Base-by-base conservation (phyloP, 1,140 invertebrate genomes). In the Hycleus cichorii region DNA sequence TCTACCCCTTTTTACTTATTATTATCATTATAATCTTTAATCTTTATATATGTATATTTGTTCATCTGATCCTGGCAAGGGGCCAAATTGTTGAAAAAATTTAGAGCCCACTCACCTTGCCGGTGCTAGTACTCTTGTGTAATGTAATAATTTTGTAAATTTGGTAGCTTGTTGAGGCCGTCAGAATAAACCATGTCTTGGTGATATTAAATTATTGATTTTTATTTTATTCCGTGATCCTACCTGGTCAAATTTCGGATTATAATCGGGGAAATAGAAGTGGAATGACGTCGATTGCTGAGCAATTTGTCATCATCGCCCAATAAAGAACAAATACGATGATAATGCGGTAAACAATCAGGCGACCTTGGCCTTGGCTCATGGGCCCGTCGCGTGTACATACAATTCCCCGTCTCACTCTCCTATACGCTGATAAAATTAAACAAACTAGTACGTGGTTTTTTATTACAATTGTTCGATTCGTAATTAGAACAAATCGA, bases 111-210 rank as follows among this genome's bases (percentile, higher is more conserved):
- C 4, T 3, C 32, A 32, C 32, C 32, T 32, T 7, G 32, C 7
- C 32, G 32, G 32, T 18, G 18, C 32, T 32, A 7, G 7, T 4
- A 32, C 32, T 18, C 18, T 32, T 32, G 32, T 32, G 32, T 32
- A 32, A 32, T 32, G 32, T 32, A 32, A 32, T 32, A 5, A 5
- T 66, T 72, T 68, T 72, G 65, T 72, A 72, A 70, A 69, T 62
- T 39, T 81, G 78, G 76, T 77, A 81, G 76, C 80, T 80, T 73
- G 74, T 81, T 82, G 80, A 82, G 80, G 79, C 79, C 77, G 80
- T 81, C 79, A 81, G 80, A 83, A 82, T 82, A 83, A 82, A 83
- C 76, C 80, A 79, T 82, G 81, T 83, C 81, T 81, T 81, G 69
- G 80, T 83, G 79, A 83, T 72, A 72, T 68, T 69, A 57, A 60